phyloP scores from a whole-genome alignment of 2,888 invertebrate species.

The Drosophila macrospina region DNA sequence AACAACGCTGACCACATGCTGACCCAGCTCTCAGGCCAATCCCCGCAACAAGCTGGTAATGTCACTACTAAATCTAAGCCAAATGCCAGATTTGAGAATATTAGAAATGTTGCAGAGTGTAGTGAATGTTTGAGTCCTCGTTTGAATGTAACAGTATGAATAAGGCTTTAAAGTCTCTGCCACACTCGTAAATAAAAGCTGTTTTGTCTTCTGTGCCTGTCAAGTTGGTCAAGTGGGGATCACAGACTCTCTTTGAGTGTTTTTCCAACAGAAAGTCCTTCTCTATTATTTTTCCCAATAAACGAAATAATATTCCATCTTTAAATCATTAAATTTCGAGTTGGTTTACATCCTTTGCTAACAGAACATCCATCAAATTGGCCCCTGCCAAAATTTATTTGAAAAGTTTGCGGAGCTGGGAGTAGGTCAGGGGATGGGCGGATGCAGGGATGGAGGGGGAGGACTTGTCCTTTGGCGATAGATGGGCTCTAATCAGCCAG shows the following conservation, averaged over 20 bases:
- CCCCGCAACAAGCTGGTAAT: slow-evolving; percentile 21
- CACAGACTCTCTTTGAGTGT: background rate
- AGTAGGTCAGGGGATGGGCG: background rate
- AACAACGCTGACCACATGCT: slow-evolving; percentile 6
- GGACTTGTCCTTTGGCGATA: slow-evolving; percentile 48
- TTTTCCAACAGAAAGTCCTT: background rate
- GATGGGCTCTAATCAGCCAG: slow-evolving; percentile 60
- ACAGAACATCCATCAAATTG: slow-evolving; percentile 66
- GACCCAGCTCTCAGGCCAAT: background rate
- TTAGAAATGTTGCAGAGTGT: slow-evolving; percentile 24
- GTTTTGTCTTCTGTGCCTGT: slow-evolving; percentile 18
- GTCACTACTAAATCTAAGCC: slow-evolving; percentile 38
- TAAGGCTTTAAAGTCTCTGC: slow-evolving; percentile 14
- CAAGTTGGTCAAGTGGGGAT: slow-evolving; percentile 10
- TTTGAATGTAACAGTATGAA: slow-evolving; percentile 24
- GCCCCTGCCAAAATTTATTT: slow-evolving; percentile 51
- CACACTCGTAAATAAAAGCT: slow-evolving; percentile 10
- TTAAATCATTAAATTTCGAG: slow-evolving; percentile 34
- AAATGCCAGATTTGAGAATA: slow-evolving; percentile 46
- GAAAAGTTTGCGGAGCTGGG: slow-evolving; percentile 41
- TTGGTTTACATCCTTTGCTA: background rate
- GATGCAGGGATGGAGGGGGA: background rate
- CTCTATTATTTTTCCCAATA: background rate
- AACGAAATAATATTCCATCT: background rate
- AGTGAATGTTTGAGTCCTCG: slow-evolving; percentile 8